Evolutionary conservation across 2,888 invertebrate species (phyloP).

Genomic region (Tupiocoris notatus): DNA sequence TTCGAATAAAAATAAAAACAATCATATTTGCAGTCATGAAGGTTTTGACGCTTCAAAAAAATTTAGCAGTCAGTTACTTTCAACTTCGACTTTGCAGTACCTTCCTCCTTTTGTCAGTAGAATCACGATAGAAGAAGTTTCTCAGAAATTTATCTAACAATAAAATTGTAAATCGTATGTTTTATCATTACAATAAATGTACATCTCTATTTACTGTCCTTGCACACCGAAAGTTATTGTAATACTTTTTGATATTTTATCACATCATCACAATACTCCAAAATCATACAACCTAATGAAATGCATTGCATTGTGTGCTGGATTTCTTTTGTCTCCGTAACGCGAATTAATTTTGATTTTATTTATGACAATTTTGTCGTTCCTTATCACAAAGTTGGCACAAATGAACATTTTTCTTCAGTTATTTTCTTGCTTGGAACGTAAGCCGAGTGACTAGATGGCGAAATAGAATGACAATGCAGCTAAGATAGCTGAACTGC

Average conservation of each 20-base stretch:
- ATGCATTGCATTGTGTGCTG: neutral
- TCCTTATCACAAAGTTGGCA: conserved; percentile 28
- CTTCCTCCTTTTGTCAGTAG: too few relatives aligned
- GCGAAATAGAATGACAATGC: conserved; percentile 2
- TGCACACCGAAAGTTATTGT: neutral
- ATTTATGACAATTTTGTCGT: neutral
- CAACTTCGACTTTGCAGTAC: too few relatives aligned
- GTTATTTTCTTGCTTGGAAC: conserved; percentile 1
- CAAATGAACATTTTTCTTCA: neutral
- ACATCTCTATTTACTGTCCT: neutral
- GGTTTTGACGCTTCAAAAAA: too few relatives aligned
- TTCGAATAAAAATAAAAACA: too few relatives aligned
- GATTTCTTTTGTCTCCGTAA: too few relatives aligned
- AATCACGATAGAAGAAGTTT: too few relatives aligned
- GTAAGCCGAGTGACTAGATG: conserved; percentile 8
- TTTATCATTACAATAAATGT: too few relatives aligned
- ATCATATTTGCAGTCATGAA: too few relatives aligned
- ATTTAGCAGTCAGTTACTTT: too few relatives aligned
- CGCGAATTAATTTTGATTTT: too few relatives aligned
- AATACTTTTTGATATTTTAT: neutral
- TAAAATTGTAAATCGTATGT: too few relatives aligned
- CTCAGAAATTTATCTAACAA: too few relatives aligned
- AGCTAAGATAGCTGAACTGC: neutral
- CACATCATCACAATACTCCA: neutral
- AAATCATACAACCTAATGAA: neutral